Evolutionary conservation across 2,113 vertebrate species (phyloP), one percentile per base, ranked within the genome.

Genomic region (Aleadryas rufinucha): DNA sequence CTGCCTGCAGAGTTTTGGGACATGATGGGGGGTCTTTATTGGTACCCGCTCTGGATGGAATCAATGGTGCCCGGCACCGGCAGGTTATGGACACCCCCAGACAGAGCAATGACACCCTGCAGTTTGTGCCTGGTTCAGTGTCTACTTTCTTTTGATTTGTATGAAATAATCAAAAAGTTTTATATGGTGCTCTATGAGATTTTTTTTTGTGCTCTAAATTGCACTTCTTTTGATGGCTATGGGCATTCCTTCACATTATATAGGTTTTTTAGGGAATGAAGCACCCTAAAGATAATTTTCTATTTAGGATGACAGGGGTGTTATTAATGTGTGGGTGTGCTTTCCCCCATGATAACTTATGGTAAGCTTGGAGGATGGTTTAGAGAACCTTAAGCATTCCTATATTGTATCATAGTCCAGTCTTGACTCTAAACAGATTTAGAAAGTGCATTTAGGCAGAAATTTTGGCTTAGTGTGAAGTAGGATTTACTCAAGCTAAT

Each of bases 41-140:
- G 1, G 11, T 26, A n/a, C 11, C 24, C 37, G 20, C 17, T 65
- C 27, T 49, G 24, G 4, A 2, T 71, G 27, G 53, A 81, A 42
- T 23, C 26, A 50, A 0, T 10, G 39, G 14, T 59, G 31, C 16
- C 8, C 0, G 0, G 23, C 20, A 69, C 22, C 37, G 39, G 17
- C 9, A 50, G 13, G 15, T n/a, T 42, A n/a, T 15, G 30, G 16
- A 59, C 19, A n/a, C 4, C 9, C 8, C 20, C 14, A 64, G 21
- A 16, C 3, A 44, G 31, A 16, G 5, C 6, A 49, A 31, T 4
- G 23, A 84, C 68, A n/a, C 8, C 20, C 35, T 81, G 22, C 8
- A 15, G 7, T 13, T 64, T 56, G 11, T 41, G 41, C 30, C 42
- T 71, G 18, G 13, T 44, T 28, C 23, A 30, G 16, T 18, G 12